These are phyloP conservation scores for Polymixis flavicincta DNA, from an alignment of 2,888 invertebrate genomes.

Conservation along the genomic window DNA sequence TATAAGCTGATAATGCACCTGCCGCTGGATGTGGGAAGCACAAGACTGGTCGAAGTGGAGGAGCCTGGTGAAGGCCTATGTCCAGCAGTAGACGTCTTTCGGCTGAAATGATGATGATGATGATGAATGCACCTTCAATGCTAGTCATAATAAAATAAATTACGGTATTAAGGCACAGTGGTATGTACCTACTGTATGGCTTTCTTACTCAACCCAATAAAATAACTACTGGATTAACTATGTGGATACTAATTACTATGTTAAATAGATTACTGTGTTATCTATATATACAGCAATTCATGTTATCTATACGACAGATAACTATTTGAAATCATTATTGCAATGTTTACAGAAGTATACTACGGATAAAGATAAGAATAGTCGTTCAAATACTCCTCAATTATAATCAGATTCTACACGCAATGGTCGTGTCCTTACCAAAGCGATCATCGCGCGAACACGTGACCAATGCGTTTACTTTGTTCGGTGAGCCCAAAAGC, in stretches of 20 bases:
- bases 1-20: too few species aligned
- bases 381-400: neutral
- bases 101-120: too few species aligned
- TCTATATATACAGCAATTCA: constrained; percentile 36
- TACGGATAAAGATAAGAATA: constrained; percentile 38
- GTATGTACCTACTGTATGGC: neutral
- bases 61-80: too few species aligned
- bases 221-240: constrained; percentile 21
- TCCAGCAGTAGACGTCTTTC: too few species aligned
- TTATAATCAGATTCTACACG: constrained; percentile 16
- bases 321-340: constrained; percentile 41
- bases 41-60: too few species aligned
- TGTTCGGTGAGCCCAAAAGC: neutral
- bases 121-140: neutral
- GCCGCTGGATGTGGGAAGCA: too few species aligned
- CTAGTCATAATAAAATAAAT: neutral
- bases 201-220: constrained; percentile 21
- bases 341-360: constrained; percentile 45
- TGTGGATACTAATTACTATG: neutral
- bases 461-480: neutral
- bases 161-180: constrained; percentile 3
- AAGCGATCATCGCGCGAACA: neutral
- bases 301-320: constrained; percentile 38
- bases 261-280: constrained; percentile 40
- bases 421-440: neutral